Evolutionary conservation across 2,888 invertebrate genomes (phyloP).

Genomic region (Mesorhabditis sp.): DNA sequence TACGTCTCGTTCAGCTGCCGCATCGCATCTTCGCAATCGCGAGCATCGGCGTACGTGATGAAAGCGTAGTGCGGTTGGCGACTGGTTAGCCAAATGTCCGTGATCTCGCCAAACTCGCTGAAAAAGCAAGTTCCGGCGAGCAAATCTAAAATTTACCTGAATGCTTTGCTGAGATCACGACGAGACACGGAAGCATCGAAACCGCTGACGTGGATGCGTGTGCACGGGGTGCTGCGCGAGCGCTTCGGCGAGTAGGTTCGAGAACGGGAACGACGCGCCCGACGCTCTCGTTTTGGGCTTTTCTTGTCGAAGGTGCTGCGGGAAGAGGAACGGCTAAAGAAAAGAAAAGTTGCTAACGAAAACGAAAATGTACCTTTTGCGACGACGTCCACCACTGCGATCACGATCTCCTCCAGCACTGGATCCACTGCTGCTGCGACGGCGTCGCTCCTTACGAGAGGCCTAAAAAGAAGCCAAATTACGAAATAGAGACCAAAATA

Average conservation of each 20-base stretch:
- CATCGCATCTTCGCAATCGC: not conserved
- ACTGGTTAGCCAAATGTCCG: conserved; percentile 4
- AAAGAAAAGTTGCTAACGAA: no score
- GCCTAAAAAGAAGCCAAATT: no score
- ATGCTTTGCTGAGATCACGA: conserved; percentile 3
- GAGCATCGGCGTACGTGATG: conserved; percentile 1
- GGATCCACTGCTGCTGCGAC: no score
- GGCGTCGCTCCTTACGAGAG: no score
- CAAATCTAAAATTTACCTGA: not conserved
- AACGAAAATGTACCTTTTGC: no score
- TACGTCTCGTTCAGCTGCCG: not conserved
- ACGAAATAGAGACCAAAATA: no score
- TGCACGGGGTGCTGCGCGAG: not conserved
- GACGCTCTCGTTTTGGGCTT: not conserved
- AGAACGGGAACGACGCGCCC: conserved; percentile 1
- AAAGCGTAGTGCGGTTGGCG: conserved; percentile 6
- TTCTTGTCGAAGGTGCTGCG: no score
- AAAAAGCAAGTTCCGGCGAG: not conserved
- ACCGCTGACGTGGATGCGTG: conserved; percentile 5
- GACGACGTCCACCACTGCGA: no score
- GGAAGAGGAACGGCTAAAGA: no score
- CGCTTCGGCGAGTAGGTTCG: conserved; percentile 2
- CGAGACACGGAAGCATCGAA: not conserved
- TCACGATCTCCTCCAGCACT: no score
- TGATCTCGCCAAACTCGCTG: conserved; percentile 4